These are phyloP conservation scores for Fistularia commersonii DNA, from an alignment of 2,797 vertebrate species.

Conservation along the genomic window DNA sequence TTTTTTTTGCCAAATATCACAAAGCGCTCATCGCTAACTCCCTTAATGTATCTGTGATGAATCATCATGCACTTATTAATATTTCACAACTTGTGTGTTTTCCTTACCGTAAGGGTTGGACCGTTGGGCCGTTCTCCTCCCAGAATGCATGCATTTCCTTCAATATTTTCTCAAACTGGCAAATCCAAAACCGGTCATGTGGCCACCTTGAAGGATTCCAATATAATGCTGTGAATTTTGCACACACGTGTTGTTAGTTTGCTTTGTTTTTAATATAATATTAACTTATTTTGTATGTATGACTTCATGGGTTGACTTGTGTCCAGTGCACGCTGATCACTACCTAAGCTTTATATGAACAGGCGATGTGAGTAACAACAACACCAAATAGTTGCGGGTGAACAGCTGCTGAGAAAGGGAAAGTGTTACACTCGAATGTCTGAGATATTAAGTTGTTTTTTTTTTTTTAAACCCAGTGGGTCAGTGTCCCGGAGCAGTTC, in stretches of 20 bases:
- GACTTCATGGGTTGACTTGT: conserved; percentile 17
- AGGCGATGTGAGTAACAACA: not conserved
- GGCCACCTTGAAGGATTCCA: not conserved
- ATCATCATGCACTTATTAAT: too few relatives aligned
- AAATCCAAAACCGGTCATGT: conserved; percentile 22
- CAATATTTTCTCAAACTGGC: not conserved
- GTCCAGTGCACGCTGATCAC: not conserved
- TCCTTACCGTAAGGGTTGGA: too few relatives aligned
- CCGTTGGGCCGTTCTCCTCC: not conserved
- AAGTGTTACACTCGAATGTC: conserved; percentile 7
- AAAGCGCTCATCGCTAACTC: too few relatives aligned
- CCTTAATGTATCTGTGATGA: too few relatives aligned
- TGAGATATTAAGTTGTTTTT: not conserved
- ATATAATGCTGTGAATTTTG: conserved; percentile 36
- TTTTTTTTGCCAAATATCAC: too few relatives aligned
- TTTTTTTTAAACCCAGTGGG: too few relatives aligned
- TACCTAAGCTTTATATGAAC: conserved; percentile 7
- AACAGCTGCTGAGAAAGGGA: not conserved
- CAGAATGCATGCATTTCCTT: not conserved
- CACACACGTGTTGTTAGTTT: conserved; percentile 29
- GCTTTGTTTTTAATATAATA: conserved; percentile 8
- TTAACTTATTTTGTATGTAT: conserved; percentile 42
- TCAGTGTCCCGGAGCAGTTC: too few relatives aligned
- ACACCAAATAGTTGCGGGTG: not conserved
- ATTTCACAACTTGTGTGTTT: too few relatives aligned